Percentiles rank a stretch among this genome's conserved stretches.
phyloP scores from a whole-genome alignment of 2,888 invertebrate species.

The Cryptus armator region DNA sequence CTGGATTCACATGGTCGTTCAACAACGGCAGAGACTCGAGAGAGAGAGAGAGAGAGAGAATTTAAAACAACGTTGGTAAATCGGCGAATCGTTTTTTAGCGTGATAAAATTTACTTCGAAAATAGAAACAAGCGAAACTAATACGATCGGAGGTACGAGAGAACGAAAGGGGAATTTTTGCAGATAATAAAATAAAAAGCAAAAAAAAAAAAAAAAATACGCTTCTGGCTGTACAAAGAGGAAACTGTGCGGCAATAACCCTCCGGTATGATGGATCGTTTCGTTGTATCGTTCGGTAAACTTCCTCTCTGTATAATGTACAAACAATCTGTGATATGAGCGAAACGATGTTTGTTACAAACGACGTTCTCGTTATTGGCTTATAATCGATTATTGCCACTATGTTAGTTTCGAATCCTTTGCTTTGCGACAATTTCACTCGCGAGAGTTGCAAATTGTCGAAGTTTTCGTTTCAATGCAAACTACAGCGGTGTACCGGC shows the following conservation, averaged over 20 bases:
- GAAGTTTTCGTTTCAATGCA: too few relatives aligned
- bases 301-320: not conserved
- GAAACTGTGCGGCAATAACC: conserved; percentile 20
- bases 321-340: conserved; percentile 14
- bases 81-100: too few relatives aligned
- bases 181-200: not conserved
- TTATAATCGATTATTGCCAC: not conserved
- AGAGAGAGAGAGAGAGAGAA: too few relatives aligned
- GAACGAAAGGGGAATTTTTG: not conserved
- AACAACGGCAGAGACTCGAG: too few relatives aligned
- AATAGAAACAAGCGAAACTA: too few relatives aligned
- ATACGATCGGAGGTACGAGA: not conserved
- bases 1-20: too few relatives aligned
- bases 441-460: too few relatives aligned
- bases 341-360: not conserved
- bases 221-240: not conserved
- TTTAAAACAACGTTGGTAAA: too few relatives aligned
- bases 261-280: conserved; percentile 38
- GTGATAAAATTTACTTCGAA: too few relatives aligned
- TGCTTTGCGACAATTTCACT: not conserved
- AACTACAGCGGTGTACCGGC: too few relatives aligned
- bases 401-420: not conserved
- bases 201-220: not conserved
- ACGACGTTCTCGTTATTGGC: conserved; percentile 1
- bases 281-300: conserved; percentile 8